Evolutionary conservation across 2,888 invertebrate genomes (phyloP), one percentile per base, ranked within the genome.

Genomic region (Oithona nana): DNA sequence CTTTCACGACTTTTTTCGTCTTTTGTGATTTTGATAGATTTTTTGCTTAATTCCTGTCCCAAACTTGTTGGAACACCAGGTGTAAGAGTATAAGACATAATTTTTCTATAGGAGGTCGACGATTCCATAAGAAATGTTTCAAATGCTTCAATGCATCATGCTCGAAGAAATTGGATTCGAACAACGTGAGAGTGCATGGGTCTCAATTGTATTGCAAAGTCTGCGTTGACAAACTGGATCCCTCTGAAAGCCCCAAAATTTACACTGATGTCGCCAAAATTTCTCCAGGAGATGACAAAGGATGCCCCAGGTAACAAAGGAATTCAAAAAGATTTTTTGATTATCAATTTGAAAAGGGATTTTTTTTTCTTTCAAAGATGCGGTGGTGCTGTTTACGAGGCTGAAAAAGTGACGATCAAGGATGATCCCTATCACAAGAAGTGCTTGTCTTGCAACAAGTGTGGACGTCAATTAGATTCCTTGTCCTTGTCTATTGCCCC

Each of bases 361-460:
- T 52, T 20, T 8, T 20, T 11, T 20, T n/a, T 11, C 8, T 52
- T 28, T 71, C 88, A 88, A 49, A 79, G 88, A 69, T 89, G 88
- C 73, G 88, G 88, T 67, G 88, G 88, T 66, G 86, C 75, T 72
- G 89, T 89, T 60, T 89, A 88, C 74, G 87, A 87, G 65, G 89
- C 89, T 65, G 88, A 89, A 76, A 87, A 88, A 76, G 88, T 88
- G 88, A 78, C 89, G 70, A 88, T 88, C 68, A 62, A 62, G 39
- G 52, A 56, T 22, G 62, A 30, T 26, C 30, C 30, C 11, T 89
- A 87, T 86, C 89, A 89, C 81, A 88, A 78, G 80, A 85, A 86
- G 79, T 90, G 89, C 80, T 90, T 83, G 83, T 89, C 89, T 79
- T 89, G 89, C 80, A 86, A 81, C 74, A 81, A 82, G 70, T 90